Percentiles rank a stretch among this genome's conserved stretches.
Conservation (phyloP, 2,113 vertebrate species). For the Tonatia bakeri region DNA sequence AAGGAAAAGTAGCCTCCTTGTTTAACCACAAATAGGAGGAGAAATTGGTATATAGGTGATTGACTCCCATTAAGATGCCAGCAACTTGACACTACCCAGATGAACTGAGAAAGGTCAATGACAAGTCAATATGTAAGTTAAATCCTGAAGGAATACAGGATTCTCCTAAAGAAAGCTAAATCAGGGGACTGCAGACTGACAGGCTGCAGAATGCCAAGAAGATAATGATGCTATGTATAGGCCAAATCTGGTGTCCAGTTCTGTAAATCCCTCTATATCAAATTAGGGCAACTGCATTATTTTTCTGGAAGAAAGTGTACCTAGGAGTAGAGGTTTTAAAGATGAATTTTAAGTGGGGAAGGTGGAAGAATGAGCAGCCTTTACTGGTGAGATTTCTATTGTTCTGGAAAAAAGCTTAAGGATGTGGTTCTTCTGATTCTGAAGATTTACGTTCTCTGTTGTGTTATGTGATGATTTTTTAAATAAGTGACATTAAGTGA, state of each 20-base stretch:
- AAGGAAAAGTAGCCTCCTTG: background rate
- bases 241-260: too few relatives aligned
- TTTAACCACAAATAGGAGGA: background rate
- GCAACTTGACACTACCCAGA: background rate
- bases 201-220: background rate
- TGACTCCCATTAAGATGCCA: background rate
- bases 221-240: rapidly evolving
- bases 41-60: background rate
- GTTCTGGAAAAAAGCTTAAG: background rate
- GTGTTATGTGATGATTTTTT: background rate
- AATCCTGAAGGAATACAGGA: background rate
- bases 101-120: background rate
- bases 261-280: background rate
- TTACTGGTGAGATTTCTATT: background rate
- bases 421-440: background rate
- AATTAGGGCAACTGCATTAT: background rate
- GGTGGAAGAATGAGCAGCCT: background rate
- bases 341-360: background rate
- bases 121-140: background rate
- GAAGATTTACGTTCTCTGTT: background rate
- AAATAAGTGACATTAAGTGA: background rate
- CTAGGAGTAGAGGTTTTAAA: background rate
- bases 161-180: background rate
- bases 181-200: background rate
- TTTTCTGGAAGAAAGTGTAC: background rate